phyloP scores from a whole-genome alignment of 2,888 invertebrate species.

The Elysia crispata region DNA sequence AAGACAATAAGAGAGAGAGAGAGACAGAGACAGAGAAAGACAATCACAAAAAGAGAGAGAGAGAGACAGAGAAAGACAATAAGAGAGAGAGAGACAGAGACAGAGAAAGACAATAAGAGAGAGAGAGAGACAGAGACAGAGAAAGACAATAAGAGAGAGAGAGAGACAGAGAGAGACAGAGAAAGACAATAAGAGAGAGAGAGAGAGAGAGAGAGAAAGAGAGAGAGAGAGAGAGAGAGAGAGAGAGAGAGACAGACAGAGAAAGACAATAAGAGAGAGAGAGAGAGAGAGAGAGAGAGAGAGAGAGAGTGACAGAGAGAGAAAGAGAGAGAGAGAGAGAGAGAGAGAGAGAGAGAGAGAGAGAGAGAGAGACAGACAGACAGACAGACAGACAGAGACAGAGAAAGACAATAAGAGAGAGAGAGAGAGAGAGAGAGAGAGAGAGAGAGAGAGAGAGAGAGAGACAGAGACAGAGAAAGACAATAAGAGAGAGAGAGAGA shows the following conservation, averaged over 20 bases:
- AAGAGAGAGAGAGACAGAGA: not conserved
- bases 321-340: not conserved
- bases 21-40: not conserved
- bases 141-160: too few relatives aligned
- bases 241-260: not conserved
- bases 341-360: too few relatives aligned
- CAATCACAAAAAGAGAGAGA: not conserved
- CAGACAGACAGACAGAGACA: too few relatives aligned
- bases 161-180: too few relatives aligned
- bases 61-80: not conserved
- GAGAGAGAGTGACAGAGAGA: not conserved
- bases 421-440: not conserved
- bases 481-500: not conserved
- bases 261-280: not conserved
- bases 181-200: not conserved
- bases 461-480: not conserved
- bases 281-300: not conserved
- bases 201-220: conserved; percentile 4
- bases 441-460: not conserved
- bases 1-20: not conserved
- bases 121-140: not conserved
- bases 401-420: not conserved
- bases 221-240: conserved; percentile 9
- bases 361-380: too few relatives aligned
- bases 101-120: not conserved